Percentiles rank a stretch among this genome's conserved stretches.
Evolutionary conservation across 1,140 invertebrate species (phyloP).

Genomic region (Lasioglossum albipes): DNA sequence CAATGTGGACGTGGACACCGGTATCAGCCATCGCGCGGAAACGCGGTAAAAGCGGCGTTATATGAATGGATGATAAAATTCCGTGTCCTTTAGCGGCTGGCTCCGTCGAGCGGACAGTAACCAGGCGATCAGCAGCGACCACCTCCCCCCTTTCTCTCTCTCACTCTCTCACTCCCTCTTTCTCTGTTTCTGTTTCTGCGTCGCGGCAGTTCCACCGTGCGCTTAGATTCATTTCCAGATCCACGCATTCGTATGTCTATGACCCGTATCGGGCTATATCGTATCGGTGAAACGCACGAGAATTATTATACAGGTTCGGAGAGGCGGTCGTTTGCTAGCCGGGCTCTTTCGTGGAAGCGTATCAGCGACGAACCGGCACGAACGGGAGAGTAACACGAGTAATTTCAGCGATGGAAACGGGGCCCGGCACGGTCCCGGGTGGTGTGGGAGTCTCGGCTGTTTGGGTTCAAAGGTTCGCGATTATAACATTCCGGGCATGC

Average conservation of each 20-base stretch:
- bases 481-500: slow-evolving; percentile 80
- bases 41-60: slow-evolving; percentile 28
- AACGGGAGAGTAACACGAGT: slow-evolving; percentile 62
- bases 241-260: slow-evolving; percentile 8
- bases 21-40: slow-evolving; percentile 38
- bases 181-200: background rate
- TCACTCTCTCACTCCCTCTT: background rate
- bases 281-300: slow-evolving; percentile 37
- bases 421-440: slow-evolving; percentile 61
- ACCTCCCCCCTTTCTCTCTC: background rate
- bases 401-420: slow-evolving; percentile 73
- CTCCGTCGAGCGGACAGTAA: background rate
- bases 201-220: background rate
- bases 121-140: background rate
- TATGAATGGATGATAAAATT: slow-evolving; percentile 46
- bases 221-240: slow-evolving; percentile 30
- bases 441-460: slow-evolving; percentile 77
- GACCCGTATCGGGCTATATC: slow-evolving; percentile 30
- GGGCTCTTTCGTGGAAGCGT: slow-evolving; percentile 62
- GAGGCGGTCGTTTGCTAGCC: slow-evolving; percentile 10
- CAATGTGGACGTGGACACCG: slow-evolving; percentile 12
- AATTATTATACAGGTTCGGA: slow-evolving; percentile 47
- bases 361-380: slow-evolving; percentile 58
- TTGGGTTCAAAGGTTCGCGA: slow-evolving; percentile 79
- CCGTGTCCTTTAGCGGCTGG: slow-evolving; percentile 41